Evolutionary conservation across 2,888 invertebrate species (phyloP), one percentile per base, ranked within the genome.

Genomic region (Galeopsomyia nigrocyanea): DNA sequence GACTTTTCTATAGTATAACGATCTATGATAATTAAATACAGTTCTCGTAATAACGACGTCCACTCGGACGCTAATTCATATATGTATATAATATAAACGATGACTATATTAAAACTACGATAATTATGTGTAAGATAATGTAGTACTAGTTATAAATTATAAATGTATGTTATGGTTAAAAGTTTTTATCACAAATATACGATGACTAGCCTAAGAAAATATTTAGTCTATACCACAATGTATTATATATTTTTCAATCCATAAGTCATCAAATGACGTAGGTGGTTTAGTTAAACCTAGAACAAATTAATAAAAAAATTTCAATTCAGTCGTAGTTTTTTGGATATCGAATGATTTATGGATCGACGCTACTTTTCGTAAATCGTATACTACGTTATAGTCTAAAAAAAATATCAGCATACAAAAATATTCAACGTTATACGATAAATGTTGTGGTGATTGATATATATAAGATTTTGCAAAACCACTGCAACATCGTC

Each of bases 61-160:
- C 19, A 63, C 56, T 64, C n/a, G 63, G 62, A 56, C 60, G 62
- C 53, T 53, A 66, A 1, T 57, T 39, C 55, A 70, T 51, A 47
- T 57, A 60, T 60, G 58, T 19, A 60, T 39, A 60, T 26, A 31
- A 63, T 64, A n/a, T 57, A n/a, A 26, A 73, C 51, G 63, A 61
- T 68, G 17, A 71, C 74, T 75, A 72, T 72, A 16, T 62, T 66
- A 70, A 74, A 76, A 75, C 58, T 78, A 78, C 78, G 51, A 49
- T 74, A 55, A 76, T 50, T 73, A 69, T 65, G 66, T 69, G 64
- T 63, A 73, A 49, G 55, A 61, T 53, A 26, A 26, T 26, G 26
- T 26, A 26, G 26, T 3, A 26, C 26, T 26, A 26, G 26, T 26
- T 75, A 74, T 65, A 74, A 78, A 39, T 67, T 58, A 69, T 75